These are phyloP conservation scores for Gerosis bhagava DNA, from an alignment of 2,888 invertebrate species.

Conservation along the genomic window DNA sequence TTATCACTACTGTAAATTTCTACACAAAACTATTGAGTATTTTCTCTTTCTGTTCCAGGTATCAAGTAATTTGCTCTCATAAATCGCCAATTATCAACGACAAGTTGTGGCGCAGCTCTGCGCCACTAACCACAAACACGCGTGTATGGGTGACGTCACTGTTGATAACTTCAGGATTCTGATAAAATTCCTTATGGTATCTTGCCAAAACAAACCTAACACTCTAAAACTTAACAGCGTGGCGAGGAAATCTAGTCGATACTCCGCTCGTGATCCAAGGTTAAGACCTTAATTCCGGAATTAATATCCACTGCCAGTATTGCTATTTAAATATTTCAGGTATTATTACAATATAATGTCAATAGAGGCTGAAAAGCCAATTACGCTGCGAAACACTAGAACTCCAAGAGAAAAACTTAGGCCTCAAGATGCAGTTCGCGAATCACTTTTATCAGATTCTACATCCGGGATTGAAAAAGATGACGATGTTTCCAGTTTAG, in stretches of 20 bases:
- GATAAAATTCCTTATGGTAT: constrained; percentile 80
- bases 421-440: constrained; percentile 53
- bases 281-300: constrained; percentile 74
- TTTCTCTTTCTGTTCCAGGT: constrained; percentile 16
- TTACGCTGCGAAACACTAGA: constrained; percentile 54
- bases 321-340: too few species aligned
- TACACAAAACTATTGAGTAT: too few species aligned
- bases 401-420: constrained; percentile 51
- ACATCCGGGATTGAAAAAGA: constrained; percentile 78
- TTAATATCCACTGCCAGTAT: constrained; percentile 54
- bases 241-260: constrained; percentile 75
- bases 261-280: constrained; percentile 80
- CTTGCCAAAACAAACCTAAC: constrained; percentile 76
- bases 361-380: constrained; percentile 48
- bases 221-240: constrained; percentile 74
- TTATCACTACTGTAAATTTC: too few species aligned
- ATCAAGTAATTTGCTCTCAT: not conserved
- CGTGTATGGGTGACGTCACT: constrained; percentile 65
- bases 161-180: constrained; percentile 35
- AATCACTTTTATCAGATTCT: constrained; percentile 68
- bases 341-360: constrained; percentile 68
- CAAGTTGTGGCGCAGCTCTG: constrained; percentile 47
- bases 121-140: constrained; percentile 52
- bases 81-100: not conserved
- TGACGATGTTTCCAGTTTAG: constrained; percentile 58